These are phyloP conservation scores for Poeciliopsis turneri DNA, from an alignment of 2,797 vertebrate genomes.

Conservation along the genomic window DNA sequence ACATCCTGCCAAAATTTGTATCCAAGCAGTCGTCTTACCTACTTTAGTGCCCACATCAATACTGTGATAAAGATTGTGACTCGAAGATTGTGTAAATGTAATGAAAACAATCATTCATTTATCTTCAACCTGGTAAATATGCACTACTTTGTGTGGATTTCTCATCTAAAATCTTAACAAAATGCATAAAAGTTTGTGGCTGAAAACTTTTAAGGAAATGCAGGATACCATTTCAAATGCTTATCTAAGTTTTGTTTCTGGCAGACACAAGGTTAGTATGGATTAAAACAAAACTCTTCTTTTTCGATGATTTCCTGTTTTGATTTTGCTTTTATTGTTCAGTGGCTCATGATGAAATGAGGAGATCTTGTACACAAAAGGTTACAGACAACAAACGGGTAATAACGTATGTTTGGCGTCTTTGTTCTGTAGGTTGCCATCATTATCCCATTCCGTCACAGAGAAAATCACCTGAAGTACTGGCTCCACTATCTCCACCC, in stretches of 20 bases:
- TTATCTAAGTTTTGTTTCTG: background rate
- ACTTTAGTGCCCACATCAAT: background rate
- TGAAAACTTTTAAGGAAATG: background rate
- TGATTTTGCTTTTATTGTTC: conserved; percentile 3
- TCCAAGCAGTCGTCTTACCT: background rate
- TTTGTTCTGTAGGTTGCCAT: conserved; percentile 85
- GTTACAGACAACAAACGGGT: conserved; percentile 1
- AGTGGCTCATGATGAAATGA: background rate
- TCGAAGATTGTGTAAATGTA: background rate
- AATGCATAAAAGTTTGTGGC: background rate
- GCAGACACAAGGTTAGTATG: background rate
- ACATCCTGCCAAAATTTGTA: background rate
- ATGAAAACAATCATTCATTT: background rate
- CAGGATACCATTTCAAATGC: background rate
- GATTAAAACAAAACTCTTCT: background rate
- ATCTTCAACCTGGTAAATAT: background rate
- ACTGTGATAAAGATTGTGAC: background rate
- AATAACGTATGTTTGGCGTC: background rate
- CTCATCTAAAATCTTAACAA: background rate
- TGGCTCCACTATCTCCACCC: conserved; percentile 99
- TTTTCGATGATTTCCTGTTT: background rate
- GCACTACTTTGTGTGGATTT: background rate
- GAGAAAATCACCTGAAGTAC: conserved; percentile 97
- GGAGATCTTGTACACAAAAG: background rate
- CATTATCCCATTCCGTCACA: conserved; percentile 97